Conservation (phyloP, 2,797 vertebrate species). For the Acanthurus leucopareius region DNA sequence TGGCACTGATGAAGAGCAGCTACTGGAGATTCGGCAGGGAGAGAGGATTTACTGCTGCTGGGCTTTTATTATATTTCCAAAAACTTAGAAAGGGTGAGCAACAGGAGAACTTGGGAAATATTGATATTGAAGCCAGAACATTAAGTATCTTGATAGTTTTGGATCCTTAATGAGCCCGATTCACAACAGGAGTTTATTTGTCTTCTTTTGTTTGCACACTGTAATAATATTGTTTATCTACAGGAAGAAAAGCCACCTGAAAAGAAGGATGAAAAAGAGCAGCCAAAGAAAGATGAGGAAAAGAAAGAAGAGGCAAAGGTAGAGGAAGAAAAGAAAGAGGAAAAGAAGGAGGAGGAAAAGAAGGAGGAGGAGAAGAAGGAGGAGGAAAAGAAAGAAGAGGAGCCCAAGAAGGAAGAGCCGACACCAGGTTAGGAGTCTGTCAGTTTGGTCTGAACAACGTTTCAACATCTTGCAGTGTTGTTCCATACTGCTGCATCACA, state of each 20-base stretch:
- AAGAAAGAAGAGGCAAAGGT: slow-evolving; percentile 23
- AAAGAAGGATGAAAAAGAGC: slow-evolving; percentile 62
- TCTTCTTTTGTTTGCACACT: not conserved
- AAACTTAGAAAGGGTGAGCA: not conserved
- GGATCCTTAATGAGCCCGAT: not conserved
- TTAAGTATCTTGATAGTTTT: not conserved
- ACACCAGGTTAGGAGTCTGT: slow-evolving; percentile 39
- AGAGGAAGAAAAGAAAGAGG: not conserved
- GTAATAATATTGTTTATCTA: not conserved
- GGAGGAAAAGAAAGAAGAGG: slow-evolving; percentile 41
- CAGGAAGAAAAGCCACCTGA: slow-evolving; percentile 73
- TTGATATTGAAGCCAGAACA: too few species aligned
- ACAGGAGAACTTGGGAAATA: not conserved
- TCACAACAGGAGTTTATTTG: too few species aligned
- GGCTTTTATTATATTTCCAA: not conserved
- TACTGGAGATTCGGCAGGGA: not conserved
- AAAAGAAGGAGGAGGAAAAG: slow-evolving; percentile 18
- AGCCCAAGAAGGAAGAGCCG: slow-evolving; percentile 58
- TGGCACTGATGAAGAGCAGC: slow-evolving; percentile 26
- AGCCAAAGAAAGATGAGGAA: slow-evolving; percentile 54
- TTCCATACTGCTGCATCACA: too few species aligned
- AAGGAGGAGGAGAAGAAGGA: slow-evolving; percentile 22
- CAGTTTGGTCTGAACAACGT: not conserved
- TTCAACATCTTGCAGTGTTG: too few species aligned
- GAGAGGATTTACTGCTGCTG: not conserved